Conservation (phyloP, 1,140 invertebrate species). For the Aphaenogaster ashmeadi region DNA sequence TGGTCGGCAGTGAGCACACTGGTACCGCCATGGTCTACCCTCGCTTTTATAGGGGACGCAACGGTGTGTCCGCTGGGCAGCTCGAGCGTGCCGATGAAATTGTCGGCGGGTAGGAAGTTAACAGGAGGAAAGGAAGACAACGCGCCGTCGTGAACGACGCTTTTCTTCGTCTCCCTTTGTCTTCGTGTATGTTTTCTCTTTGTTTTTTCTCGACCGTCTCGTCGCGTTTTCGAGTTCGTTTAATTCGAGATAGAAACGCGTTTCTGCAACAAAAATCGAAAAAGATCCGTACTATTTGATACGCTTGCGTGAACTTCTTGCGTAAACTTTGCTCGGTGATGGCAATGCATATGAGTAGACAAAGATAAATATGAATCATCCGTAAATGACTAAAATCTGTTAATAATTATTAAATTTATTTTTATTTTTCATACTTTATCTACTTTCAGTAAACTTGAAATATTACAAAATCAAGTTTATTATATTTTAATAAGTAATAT, state of each 20-base stretch:
- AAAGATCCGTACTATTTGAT: not conserved
- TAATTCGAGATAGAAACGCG: not conserved
- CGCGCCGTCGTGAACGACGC: conserved; percentile 65
- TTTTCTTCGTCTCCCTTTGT: conserved; percentile 71
- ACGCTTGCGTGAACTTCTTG: not conserved
- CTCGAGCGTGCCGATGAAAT: conserved; percentile 80
- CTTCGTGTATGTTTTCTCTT: conserved; percentile 38
- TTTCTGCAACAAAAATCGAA: not conserved
- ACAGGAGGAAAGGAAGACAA: conserved; percentile 74
- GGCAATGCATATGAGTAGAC: not conserved
- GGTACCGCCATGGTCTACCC: conserved; percentile 79
- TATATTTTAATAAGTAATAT: no score
- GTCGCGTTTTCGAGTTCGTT: conserved; percentile 43
- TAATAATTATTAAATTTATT: not conserved
- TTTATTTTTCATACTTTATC: not conserved
- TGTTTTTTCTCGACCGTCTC: conserved; percentile 49
- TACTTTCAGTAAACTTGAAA: not conserved
- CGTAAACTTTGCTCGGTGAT: not conserved
- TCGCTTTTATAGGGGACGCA: conserved; percentile 83
- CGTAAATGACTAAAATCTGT: not conserved
- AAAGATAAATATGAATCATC: not conserved
- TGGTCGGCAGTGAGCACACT: conserved; percentile 85
- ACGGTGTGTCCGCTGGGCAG: conserved; percentile 69
- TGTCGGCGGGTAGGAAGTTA: conserved; percentile 79
- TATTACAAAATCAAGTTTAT: not conserved